Percentiles rank a stretch among this genome's conserved stretches.
These are phyloP conservation scores for Ellobium chinense DNA, from an alignment of 2,888 invertebrate genomes.

Conservation along the genomic window DNA sequence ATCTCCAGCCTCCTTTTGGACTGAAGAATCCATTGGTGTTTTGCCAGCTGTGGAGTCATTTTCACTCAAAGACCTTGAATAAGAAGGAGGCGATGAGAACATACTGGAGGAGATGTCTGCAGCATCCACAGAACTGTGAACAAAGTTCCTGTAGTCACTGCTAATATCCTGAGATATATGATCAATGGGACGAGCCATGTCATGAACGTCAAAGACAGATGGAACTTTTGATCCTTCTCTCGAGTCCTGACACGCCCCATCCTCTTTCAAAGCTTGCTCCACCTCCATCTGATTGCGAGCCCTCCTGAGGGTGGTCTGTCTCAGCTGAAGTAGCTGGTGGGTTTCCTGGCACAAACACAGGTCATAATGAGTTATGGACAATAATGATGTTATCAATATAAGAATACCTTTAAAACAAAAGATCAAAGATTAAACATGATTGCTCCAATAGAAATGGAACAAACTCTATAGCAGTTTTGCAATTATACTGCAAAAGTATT, in stretches of 20 bases:
- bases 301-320: slow-evolving; percentile 67
- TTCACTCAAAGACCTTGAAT: not conserved
- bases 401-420: too few species aligned
- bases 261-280: slow-evolving; percentile 50
- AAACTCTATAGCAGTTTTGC: too few species aligned
- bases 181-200: not conserved
- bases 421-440: too few species aligned
- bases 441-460: too few species aligned
- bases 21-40: not conserved
- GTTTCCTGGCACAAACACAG: too few species aligned
- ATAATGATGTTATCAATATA: too few species aligned
- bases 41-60: not conserved
- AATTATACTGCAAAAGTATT: too few species aligned
- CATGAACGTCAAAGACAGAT: not conserved
- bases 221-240: not conserved
- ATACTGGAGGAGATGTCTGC: not conserved
- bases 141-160: slow-evolving; percentile 12
- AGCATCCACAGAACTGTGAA: not conserved
- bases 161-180: not conserved
- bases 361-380: too few species aligned
- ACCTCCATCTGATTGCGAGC: slow-evolving; percentile 68
- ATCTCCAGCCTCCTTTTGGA: not conserved
- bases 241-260: not conserved
- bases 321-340: slow-evolving; percentile 67
- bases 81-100: not conserved